A percentile compares a stretch with the other conserved stretches of the same genome.
Conservation (phyloP, 2,888 invertebrate species). For the Ormyrus pomaceus region DNA sequence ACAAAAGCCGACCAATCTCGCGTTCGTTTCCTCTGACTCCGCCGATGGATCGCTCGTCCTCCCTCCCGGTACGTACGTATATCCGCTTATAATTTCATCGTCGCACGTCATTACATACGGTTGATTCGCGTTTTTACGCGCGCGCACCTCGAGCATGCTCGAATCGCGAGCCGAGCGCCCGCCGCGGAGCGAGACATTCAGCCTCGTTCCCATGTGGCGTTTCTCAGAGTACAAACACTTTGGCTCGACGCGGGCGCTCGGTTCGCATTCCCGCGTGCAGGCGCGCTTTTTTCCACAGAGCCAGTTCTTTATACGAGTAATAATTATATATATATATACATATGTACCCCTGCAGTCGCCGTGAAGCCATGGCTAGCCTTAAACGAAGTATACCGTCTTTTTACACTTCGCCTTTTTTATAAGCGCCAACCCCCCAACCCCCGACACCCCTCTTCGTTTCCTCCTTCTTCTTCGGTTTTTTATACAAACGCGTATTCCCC, state of each 20-base stretch:
- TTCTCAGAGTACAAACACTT: not conserved
- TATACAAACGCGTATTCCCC: slow-evolving; percentile 3
- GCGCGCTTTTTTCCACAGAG: slow-evolving; percentile 43
- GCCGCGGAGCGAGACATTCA: too few species aligned
- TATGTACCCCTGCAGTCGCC: slow-evolving; percentile 31
- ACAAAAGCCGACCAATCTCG: too few species aligned
- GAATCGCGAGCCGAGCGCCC: too few species aligned
- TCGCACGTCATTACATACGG: too few species aligned
- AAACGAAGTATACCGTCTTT: slow-evolving; percentile 47
- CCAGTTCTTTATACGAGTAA: slow-evolving; percentile 47
- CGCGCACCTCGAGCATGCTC: too few species aligned
- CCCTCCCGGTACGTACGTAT: too few species aligned
- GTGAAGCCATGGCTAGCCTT: slow-evolving; percentile 41
- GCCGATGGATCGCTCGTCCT: too few species aligned
- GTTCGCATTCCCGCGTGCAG: not conserved
- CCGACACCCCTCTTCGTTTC: not conserved
- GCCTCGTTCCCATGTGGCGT: too few species aligned
- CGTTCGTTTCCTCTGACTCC: too few species aligned
- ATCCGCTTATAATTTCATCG: too few species aligned
- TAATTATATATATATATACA: slow-evolving; percentile 23
- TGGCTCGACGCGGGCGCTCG: not conserved
- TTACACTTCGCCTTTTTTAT: slow-evolving; percentile 33
- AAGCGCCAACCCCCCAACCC: not conserved
- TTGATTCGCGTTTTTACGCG: too few species aligned
- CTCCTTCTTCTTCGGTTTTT: not conserved